A percentile compares a stretch with the other conserved stretches of the same genome.
Conservation (phyloP, 2,888 invertebrate species). For the Synanthedon vespiformis region DNA sequence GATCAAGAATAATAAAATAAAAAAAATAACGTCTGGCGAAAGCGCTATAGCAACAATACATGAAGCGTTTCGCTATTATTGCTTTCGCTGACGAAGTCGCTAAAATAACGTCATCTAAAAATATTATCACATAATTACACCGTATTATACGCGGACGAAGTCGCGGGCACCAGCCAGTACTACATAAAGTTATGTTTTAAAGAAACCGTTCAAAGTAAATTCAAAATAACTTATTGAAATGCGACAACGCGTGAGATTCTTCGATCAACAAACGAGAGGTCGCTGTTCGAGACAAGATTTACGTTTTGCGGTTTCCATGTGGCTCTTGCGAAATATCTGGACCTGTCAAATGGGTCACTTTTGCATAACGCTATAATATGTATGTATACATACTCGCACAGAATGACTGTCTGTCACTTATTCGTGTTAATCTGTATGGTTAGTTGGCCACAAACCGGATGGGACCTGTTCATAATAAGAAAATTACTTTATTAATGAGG, state of each 20-base stretch:
- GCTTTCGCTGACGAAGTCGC: too few relatives aligned
- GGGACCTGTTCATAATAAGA: constrained; percentile 1
- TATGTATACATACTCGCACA: background rate
- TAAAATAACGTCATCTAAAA: too few relatives aligned
- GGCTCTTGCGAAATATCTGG: background rate
- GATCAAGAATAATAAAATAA: too few relatives aligned
- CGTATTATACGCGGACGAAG: too few relatives aligned
- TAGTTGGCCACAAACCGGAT: constrained; percentile 6
- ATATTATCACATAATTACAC: too few relatives aligned
- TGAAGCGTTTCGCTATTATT: too few relatives aligned
- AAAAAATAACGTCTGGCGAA: too few relatives aligned
- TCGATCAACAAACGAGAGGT: too few relatives aligned
- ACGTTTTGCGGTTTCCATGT: constrained; percentile 1
- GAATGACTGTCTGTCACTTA: constrained; percentile 6
- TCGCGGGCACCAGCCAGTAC: too few relatives aligned
- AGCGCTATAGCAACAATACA: too few relatives aligned
- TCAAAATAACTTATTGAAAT: too few relatives aligned
- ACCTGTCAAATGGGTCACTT: constrained; percentile 1
- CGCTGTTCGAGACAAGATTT: constrained; percentile 1
- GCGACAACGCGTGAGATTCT: too few relatives aligned
- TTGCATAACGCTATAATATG: constrained; percentile 4
- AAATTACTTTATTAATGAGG: constrained; percentile 1
- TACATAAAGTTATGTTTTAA: background rate
- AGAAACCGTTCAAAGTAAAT: background rate
- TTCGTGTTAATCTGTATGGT: constrained; percentile 6